Base-by-base conservation (phyloP, 2,797 vertebrate genomes). In the Smutsia gigantea region DNA sequence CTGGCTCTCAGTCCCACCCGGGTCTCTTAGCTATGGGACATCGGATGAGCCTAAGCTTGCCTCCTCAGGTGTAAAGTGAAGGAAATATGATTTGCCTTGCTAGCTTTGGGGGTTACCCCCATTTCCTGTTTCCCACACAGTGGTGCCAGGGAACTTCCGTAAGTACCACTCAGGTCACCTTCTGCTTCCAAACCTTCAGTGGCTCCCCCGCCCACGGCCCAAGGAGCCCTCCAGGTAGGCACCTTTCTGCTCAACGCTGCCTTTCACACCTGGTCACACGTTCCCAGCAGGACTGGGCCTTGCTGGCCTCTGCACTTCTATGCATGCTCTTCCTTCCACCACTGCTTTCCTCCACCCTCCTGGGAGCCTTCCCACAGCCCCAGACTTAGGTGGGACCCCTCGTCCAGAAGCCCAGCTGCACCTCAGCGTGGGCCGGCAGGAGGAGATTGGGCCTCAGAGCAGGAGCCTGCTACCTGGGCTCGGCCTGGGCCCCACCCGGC, bases 131-230 rank as follows among this genome's bases (percentile, higher is more conserved):
- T 55, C n/a, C 49, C 23, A 37, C 18, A 34, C 25, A 11, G n/a
- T 5, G 4, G 10, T n/a, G 42, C 19, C 29, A 34, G 14, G 25
- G 42, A 31, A 18, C 64, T 37, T 31, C 6, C 34, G 31, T 6
- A 29, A 2, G 53, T 39, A 8, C 27, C 5, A 1, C 51, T 14
- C 59, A 25, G 19, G 17, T 37, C 21, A 14, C 5, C 66, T 4
- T 29, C 55, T 29, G 18, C 46, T 61, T 39, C 2, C 53, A 57
- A 57, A 10, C 51, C 69, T 34, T 21, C 34, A 1, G 19, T 11
- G 53, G 82, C 9, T 61, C 46, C 46, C 0, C 9, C 0, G 9
- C 11, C 31, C 72, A 27, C 9, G 1, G 51, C 25, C 39, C 0
- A 0, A 15, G 39, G 27, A 3, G 5, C 29, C 49, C 61, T 1